phyloP scores from a whole-genome alignment of 1,140 invertebrate species.

The Kradibia gibbosae region DNA sequence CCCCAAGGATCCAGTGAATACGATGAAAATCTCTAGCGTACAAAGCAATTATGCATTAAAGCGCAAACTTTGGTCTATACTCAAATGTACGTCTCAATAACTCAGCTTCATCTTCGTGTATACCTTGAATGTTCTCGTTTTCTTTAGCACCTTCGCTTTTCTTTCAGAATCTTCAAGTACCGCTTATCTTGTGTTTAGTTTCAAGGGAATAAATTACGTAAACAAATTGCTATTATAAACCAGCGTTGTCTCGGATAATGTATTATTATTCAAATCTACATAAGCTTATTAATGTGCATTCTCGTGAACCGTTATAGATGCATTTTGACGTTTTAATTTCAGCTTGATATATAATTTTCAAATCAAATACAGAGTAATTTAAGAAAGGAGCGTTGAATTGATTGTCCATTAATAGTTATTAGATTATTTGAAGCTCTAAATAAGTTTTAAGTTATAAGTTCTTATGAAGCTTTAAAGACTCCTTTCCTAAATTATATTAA shows the following conservation, averaged over 20 bases:
- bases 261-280: not conserved
- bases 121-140: not conserved
- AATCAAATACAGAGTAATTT: too few species aligned
- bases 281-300: not conserved
- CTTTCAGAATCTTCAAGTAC: not conserved
- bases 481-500: too few species aligned
- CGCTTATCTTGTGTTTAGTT: not conserved
- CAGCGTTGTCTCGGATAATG: not conserved
- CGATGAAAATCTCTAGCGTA: slow-evolving; percentile 28
- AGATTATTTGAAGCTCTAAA: too few species aligned
- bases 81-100: slow-evolving; percentile 16
- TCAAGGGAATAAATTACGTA: slow-evolving; percentile 10
- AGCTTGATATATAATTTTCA: not conserved
- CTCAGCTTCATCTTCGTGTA: not conserved
- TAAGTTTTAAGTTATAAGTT: too few species aligned
- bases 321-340: not conserved
- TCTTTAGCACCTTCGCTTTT: not conserved
- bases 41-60: slow-evolving; percentile 40
- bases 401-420: too few species aligned
- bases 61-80: not conserved
- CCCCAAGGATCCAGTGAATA: not conserved
- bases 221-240: not conserved
- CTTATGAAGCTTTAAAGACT: too few species aligned
- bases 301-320: not conserved
- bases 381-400: too few species aligned